Base-by-base conservation (phyloP, 2,113 vertebrate species). In the Macrotus californicus region DNA sequence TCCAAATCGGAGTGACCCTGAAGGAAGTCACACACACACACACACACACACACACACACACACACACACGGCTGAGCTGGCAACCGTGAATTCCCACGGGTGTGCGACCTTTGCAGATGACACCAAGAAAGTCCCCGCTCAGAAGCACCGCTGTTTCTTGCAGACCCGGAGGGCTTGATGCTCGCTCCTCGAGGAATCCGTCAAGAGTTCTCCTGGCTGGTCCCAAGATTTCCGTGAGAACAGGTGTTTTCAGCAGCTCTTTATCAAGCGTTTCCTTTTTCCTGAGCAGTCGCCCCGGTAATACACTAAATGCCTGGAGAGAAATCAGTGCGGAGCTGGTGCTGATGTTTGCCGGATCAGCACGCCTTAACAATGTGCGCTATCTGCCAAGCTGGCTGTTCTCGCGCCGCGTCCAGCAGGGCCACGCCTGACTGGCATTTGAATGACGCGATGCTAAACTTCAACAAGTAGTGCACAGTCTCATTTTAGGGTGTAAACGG, bases 181-280 rank as follows among this genome's bases (percentile, higher is more conserved):
- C 7, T 24, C n/a, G 34, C n/a, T 24, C 3, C 36, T 72, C 50
- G 26, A 39, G n/a, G 67, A 59, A 18, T 15, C 7, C 50, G 41
- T 14, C 3, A 6, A 22, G 43, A 1, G 7, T 12, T 10, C 50
- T 52, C 4, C 39, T 19, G 39, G 4, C 29, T 18, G 72, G 1
- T 50, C 56, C 8, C 29, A 3, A 2, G 0, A 0, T 75, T 43
- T 48, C 56, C 56, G 41, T 29, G 24, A 73, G 19, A 59, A 79
- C 50, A 81, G 31, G n/a, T 3, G 6, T 76, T 85, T 50, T 10
- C 36, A 70, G 54, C 6, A 24, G 39, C 39, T 34, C 36, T 5
- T 69, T 76, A 24, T 34, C 59, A 73, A 29, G 43, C 24, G 1
- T 54, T 75, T 36, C 41, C n/a, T 79, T 88, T 67, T 41, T 46